A percentile compares a stretch with the other conserved stretches of the same genome.
These are phyloP conservation scores for Mimas tiliae DNA, from an alignment of 2,888 invertebrate species.

Conservation along the genomic window DNA sequence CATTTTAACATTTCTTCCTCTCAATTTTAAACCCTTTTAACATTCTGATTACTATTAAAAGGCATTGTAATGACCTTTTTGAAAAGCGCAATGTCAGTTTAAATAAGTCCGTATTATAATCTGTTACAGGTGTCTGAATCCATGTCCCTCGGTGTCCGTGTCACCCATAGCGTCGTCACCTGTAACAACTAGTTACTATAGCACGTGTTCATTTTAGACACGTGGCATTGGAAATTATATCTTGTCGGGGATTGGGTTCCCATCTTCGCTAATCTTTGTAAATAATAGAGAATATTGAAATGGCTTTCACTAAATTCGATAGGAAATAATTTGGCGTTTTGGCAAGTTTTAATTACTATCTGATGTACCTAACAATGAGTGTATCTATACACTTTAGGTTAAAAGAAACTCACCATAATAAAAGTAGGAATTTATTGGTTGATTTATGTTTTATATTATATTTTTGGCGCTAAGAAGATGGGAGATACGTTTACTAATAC, in stretches of 20 bases:
- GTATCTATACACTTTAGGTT: too few species aligned
- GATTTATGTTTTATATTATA: too few species aligned
- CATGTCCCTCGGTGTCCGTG: neutral
- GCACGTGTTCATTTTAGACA: constrained; percentile 33
- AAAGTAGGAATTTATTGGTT: too few species aligned
- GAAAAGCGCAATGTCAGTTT: constrained; percentile 49
- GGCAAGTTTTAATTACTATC: too few species aligned
- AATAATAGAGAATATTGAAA: neutral
- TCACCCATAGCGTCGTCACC: constrained; percentile 9
- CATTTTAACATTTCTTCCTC: neutral
- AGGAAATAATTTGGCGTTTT: too few species aligned
- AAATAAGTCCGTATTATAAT: constrained; percentile 40
- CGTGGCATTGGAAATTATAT: constrained; percentile 1
- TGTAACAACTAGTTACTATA: neutral
- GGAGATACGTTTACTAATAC: too few species aligned
- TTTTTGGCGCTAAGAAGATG: too few species aligned
- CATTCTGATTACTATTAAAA: neutral
- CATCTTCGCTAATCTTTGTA: neutral
- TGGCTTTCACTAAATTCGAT: neutral
- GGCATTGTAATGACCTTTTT: constrained; percentile 34
- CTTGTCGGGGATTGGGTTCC: neutral
- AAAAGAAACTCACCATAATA: too few species aligned
- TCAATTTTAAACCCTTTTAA: neutral
- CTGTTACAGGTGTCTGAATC: constrained; percentile 29
- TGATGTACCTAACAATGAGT: too few species aligned